A percentile compares a stretch with the other conserved stretches of the same genome.
phyloP scores from a whole-genome alignment of 2,888 invertebrate genomes.

The Cryptocephalus moraei region DNA sequence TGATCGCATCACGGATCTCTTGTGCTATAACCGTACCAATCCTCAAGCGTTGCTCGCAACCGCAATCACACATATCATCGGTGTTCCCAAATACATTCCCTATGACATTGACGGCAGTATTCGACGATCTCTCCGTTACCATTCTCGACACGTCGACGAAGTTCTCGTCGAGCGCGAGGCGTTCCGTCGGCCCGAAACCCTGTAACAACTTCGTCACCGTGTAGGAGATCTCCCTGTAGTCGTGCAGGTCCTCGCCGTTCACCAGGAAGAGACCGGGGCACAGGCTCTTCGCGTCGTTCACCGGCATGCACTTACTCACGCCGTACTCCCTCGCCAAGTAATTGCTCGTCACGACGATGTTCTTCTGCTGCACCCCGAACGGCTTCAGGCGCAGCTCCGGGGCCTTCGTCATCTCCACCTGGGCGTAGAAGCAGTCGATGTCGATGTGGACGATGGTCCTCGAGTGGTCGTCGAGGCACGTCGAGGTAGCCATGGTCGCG shows the following conservation, averaged over 20 bases:
- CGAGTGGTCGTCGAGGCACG: conserved; percentile 41
- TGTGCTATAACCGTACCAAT: conserved; percentile 65
- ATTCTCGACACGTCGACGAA: conserved; percentile 68
- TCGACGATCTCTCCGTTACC: conserved; percentile 43
- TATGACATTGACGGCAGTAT: conserved; percentile 7
- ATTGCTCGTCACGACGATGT: conserved; percentile 75
- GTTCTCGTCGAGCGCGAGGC: conserved; percentile 78
- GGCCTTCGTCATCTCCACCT: conserved; percentile 70
- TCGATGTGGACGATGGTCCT: conserved; percentile 71
- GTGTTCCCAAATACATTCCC: conserved; percentile 50
- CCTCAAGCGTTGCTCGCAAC: conserved; percentile 58
- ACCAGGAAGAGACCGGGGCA: conserved; percentile 69
- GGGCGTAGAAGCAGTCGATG: conserved; percentile 78
- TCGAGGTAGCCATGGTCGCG: too few species aligned
- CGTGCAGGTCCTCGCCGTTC: conserved; percentile 73
- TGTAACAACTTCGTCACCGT: conserved; percentile 63
- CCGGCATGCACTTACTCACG: conserved; percentile 65
- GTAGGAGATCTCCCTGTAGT: conserved; percentile 68
- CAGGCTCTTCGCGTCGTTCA: conserved; percentile 60
- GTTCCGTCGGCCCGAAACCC: conserved; percentile 63
- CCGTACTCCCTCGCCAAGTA: conserved; percentile 69
- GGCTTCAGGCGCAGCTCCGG: conserved; percentile 57
- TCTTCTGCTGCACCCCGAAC: conserved; percentile 76
- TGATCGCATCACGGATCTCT: conserved; percentile 62
- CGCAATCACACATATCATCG: conserved; percentile 55